Conservation (phyloP, 2,113 vertebrate genomes). For the Strigops habroptila region DNA sequence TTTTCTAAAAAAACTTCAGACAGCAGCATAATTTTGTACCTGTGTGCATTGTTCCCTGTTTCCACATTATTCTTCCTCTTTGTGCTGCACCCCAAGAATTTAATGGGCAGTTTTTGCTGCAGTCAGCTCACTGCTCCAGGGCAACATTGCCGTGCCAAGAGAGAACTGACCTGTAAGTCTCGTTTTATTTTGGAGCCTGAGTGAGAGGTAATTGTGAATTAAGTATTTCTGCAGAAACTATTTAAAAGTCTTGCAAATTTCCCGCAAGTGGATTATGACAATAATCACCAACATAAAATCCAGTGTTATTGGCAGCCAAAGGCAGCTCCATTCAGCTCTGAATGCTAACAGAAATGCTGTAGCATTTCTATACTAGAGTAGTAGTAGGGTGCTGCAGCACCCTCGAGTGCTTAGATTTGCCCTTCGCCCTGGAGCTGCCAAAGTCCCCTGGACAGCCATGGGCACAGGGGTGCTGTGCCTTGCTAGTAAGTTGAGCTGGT, state of each 20-base stretch:
- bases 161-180: not conserved
- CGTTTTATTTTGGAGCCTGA: not conserved
- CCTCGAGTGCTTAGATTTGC: not conserved
- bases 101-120: not conserved
- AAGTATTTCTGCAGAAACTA: not conserved
- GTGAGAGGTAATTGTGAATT: not conserved
- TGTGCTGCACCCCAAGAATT: not conserved
- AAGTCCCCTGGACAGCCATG: not conserved
- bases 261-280: not conserved
- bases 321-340: not conserved
- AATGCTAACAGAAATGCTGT: not conserved
- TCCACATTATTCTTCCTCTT: not conserved
- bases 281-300: not conserved
- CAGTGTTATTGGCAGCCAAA: not conserved
- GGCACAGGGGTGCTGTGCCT: not conserved
- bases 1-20: not conserved
- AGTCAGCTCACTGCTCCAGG: not conserved
- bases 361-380: not conserved
- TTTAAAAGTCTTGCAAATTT: not conserved
- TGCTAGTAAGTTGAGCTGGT: rapidly evolving
- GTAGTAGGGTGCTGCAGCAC: not conserved
- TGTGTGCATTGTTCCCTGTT: rapidly evolving
- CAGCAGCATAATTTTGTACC: not conserved
- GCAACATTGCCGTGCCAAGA: not conserved
- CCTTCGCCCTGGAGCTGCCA: not conserved